phyloP scores from a whole-genome alignment of 2,888 invertebrate species.

The Pyralis farinalis region DNA sequence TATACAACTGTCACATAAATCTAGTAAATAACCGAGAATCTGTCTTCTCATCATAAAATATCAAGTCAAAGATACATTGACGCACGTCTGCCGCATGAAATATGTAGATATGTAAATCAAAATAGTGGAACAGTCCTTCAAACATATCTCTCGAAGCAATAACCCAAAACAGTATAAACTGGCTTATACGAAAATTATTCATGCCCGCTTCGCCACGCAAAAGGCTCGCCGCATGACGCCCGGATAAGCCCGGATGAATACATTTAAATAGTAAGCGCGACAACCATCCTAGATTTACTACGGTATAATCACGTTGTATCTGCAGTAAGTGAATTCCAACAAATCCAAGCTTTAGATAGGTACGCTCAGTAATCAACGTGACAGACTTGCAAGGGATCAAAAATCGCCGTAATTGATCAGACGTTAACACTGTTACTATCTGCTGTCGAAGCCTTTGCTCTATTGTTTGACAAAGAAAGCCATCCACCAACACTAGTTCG shows the following conservation, averaged over 20 bases:
- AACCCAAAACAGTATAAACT: conserved; percentile 13
- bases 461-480: too few species aligned
- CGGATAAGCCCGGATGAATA: conserved; percentile 77
- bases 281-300: conserved; percentile 64
- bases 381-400: too few species aligned
- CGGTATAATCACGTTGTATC: conserved; percentile 48
- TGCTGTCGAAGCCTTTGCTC: too few species aligned
- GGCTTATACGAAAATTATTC: conserved; percentile 70
- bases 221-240: conserved; percentile 72
- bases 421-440: too few species aligned
- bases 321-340: background rate
- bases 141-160: conserved; percentile 7
- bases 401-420: too few species aligned
- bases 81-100: background rate
- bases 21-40: background rate
- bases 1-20: background rate
- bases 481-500: too few species aligned
- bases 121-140: conserved; percentile 7
- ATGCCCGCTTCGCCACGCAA: conserved; percentile 56
- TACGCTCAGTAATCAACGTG: too few species aligned
- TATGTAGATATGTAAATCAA: conserved; percentile 5
- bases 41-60: background rate
- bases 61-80: background rate
- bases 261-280: conserved; percentile 79
- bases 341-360: background rate